A percentile compares a stretch with the other conserved stretches of the same genome.
These are phyloP conservation scores for Campoplex capitator DNA, from an alignment of 2,888 invertebrate species.

Conservation along the genomic window DNA sequence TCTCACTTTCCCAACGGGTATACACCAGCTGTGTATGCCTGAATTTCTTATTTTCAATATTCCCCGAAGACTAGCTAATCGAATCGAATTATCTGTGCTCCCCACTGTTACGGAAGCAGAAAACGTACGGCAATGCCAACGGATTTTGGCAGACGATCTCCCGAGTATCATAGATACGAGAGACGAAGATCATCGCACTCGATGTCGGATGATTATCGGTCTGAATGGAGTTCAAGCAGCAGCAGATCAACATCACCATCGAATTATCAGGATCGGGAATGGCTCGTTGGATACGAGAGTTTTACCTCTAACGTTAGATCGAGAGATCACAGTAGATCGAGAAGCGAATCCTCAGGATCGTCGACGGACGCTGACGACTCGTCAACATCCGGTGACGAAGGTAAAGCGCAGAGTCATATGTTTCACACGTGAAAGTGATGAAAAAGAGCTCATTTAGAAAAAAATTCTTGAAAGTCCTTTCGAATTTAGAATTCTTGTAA, in stretches of 20 bases:
- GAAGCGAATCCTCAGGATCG: constrained; percentile 76
- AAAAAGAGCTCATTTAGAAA: background rate
- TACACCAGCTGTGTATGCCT: background rate
- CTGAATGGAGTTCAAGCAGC: constrained; percentile 56
- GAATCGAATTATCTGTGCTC: constrained; percentile 13
- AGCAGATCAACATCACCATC: constrained; percentile 64
- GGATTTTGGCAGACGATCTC: constrained; percentile 79
- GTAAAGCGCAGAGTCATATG: constrained; percentile 70
- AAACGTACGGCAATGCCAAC: constrained; percentile 81
- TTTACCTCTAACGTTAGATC: constrained; percentile 47
- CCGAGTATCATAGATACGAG: constrained; percentile 76
- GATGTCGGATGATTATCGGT: constrained; percentile 66
- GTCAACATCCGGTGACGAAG: constrained; percentile 83
- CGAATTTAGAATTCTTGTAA: background rate
- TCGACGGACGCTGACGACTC: constrained; percentile 83
- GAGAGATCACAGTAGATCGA: constrained; percentile 67
- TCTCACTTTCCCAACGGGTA: background rate
- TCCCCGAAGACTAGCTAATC: constrained; percentile 13
- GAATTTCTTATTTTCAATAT: background rate
- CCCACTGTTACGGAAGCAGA: constrained; percentile 71
- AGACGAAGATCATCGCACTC: constrained; percentile 72
- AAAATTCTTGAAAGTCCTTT: background rate
- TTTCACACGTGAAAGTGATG: background rate
- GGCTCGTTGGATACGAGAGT: constrained; percentile 70
- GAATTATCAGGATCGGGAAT: constrained; percentile 65